Percentiles rank a stretch among this genome's conserved stretches.
Conservation (phyloP, 2,113 vertebrate genomes). For the Arizona elegans region DNA sequence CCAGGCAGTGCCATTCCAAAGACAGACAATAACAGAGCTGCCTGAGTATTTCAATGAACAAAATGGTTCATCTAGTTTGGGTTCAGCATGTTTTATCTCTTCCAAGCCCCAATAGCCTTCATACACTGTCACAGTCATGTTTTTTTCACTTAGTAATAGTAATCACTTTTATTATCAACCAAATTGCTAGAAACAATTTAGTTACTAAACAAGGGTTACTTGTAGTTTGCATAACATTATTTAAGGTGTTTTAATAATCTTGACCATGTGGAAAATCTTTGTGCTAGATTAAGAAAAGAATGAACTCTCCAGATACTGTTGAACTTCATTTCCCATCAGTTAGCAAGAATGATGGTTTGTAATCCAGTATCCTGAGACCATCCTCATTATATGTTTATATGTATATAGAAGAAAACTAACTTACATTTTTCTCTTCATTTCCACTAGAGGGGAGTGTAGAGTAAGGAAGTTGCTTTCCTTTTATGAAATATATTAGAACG, state of each 20-base stretch:
- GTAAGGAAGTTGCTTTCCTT: not conserved
- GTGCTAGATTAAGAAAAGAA: not conserved
- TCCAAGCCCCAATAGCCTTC: not conserved
- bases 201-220: not conserved
- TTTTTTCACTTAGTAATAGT: not conserved
- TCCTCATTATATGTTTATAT: not conserved
- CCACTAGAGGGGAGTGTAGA: slow-evolving; percentile 25
- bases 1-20: not conserved
- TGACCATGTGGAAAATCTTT: not conserved
- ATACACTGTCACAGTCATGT: not conserved
- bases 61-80: not conserved
- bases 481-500: not conserved
- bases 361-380: not conserved
- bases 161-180: not conserved
- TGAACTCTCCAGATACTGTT: not conserved
- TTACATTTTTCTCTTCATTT: not conserved
- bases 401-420: not conserved
- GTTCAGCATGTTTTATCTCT: not conserved
- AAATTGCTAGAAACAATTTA: not conserved
- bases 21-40: not conserved
- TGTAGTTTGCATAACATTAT: not conserved
- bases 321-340: not conserved
- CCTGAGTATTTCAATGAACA: not conserved
- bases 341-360: not conserved
- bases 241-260: not conserved